phyloP scores from a whole-genome alignment of 2,888 invertebrate species.

The Phaedon cochleariae region DNA sequence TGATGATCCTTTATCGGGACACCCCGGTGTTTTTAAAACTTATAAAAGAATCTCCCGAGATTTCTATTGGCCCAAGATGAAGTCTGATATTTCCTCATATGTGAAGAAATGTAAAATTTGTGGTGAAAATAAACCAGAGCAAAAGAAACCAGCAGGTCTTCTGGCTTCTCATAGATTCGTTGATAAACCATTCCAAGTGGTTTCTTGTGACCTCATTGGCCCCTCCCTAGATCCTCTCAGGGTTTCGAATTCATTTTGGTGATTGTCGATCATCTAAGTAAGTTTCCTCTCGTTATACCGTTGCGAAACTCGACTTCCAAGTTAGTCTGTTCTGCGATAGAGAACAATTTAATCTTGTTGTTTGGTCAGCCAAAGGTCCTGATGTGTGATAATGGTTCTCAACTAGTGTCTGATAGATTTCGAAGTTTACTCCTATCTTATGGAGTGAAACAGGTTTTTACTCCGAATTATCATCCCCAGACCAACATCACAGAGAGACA shows the following conservation, averaged over 20 bases:
- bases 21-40: slow-evolving; percentile 13
- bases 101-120: too few relatives aligned
- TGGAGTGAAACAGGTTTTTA: slow-evolving; percentile 1
- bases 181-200: too few relatives aligned
- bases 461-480: background rate
- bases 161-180: too few relatives aligned
- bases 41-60: background rate
- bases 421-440: background rate
- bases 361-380: background rate
- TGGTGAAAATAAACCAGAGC: too few relatives aligned
- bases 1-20: slow-evolving; percentile 18
- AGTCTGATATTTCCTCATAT: too few relatives aligned
- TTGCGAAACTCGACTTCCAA: background rate
- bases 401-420: background rate
- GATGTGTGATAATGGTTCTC: background rate
- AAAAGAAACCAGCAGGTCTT: too few relatives aligned
- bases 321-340: background rate
- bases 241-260: too few relatives aligned
- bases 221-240: too few relatives aligned
- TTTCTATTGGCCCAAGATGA: background rate
- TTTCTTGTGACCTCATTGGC: too few relatives aligned
- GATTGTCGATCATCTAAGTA: background rate
- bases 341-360: background rate
- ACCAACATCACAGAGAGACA: background rate
- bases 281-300: background rate